Evolutionary conservation across 2,888 invertebrate genomes (phyloP).

Genomic region (Capitulum mitella): DNA sequence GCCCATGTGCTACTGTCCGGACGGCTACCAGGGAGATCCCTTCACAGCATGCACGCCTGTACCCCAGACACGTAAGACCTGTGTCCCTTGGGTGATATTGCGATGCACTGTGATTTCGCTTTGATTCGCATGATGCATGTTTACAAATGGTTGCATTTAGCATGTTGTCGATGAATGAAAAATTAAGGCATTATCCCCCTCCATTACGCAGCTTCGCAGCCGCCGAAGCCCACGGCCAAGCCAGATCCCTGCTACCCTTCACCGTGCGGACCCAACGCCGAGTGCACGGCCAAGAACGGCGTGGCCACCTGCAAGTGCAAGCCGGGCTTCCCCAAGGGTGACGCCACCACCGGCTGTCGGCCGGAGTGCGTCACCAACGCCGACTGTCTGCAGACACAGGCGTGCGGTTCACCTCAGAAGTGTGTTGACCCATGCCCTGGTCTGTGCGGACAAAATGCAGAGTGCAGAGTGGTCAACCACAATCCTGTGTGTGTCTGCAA

Average conservation of each 20-base stretch:
- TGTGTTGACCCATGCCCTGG: conserved; percentile 37
- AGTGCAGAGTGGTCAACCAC: conserved; percentile 68
- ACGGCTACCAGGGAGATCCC: conserved; percentile 68
- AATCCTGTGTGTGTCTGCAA: conserved; percentile 35
- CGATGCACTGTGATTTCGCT: no score
- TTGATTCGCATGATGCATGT: no score
- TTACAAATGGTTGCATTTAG: no score
- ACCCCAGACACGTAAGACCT: conserved; percentile 49
- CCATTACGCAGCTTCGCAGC: no score
- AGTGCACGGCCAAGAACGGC: conserved; percentile 42
- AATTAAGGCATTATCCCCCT: no score
- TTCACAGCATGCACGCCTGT: conserved; percentile 60
- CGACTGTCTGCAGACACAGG: conserved; percentile 57
- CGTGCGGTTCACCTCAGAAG: conserved; percentile 42
- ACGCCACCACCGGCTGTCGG: conserved; percentile 66
- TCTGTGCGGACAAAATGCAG: conserved; percentile 65
- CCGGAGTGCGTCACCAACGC: conserved; percentile 70
- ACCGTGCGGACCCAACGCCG: conserved; percentile 38
- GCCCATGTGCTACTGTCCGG: conserved; percentile 51
- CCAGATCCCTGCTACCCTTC: conserved; percentile 40
- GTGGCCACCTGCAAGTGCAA: conserved; percentile 57
- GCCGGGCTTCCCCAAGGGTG: conserved; percentile 51
- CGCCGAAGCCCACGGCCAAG: no score
- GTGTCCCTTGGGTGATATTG: no score
- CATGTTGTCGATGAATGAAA: no score